Percentiles rank a stretch among this genome's conserved stretches.
phyloP scores from a whole-genome alignment of 2,113 vertebrate genomes.

The Eudorcas thomsonii region DNA sequence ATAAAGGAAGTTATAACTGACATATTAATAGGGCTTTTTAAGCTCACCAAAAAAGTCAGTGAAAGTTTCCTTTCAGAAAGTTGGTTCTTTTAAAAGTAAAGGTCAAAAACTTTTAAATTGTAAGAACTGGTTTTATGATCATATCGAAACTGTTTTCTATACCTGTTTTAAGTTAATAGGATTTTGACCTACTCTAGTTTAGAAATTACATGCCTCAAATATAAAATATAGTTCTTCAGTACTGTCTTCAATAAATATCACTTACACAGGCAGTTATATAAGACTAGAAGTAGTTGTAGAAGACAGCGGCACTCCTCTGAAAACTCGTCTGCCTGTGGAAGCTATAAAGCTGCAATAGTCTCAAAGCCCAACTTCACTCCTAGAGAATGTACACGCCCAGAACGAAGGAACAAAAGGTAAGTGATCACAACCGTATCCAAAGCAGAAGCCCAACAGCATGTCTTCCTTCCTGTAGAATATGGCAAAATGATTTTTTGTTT shows the following conservation, averaged over 20 bases:
- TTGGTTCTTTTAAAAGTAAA: slow-evolving; percentile 36
- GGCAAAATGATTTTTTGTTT: background rate
- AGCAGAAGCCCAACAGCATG: background rate
- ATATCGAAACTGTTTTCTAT: slow-evolving; percentile 39
- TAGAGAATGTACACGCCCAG: background rate
- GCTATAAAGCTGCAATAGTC: slow-evolving; percentile 1
- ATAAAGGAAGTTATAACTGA: background rate
- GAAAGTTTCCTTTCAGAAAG: slow-evolving; percentile 49
- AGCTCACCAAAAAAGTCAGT: background rate
- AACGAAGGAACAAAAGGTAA: background rate
- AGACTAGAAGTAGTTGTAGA: background rate
- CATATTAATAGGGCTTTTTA: background rate
- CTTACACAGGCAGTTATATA: background rate
- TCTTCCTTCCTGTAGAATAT: background rate
- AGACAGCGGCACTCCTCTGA: background rate
- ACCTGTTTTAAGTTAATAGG: slow-evolving; percentile 15
- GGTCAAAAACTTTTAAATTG: slow-evolving; percentile 27
- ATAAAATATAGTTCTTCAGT: slow-evolving; percentile 22
- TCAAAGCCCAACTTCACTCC: slow-evolving; percentile 7
- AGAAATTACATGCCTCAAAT: slow-evolving; percentile 36
- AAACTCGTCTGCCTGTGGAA: background rate
- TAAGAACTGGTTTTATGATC: slow-evolving; percentile 30
- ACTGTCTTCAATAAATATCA: background rate
- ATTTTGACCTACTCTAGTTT: background rate
- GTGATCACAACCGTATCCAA: background rate